Base-by-base conservation (phyloP, 37 sponge, comb jelly and placozoan species). In the Dysidea cf. avara region DNA sequence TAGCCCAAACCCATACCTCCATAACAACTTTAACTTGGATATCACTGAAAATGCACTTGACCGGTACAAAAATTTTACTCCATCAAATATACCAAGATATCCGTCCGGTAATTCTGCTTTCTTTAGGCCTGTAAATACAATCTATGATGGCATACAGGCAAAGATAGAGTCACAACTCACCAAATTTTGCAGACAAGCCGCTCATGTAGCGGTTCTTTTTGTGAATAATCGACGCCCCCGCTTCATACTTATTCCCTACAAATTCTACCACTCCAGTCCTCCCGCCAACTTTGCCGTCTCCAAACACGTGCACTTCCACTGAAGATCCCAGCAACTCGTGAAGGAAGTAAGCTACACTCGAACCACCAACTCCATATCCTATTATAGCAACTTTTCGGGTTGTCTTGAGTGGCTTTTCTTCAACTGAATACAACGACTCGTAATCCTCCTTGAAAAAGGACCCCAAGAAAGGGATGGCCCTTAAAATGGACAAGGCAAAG, bases 341-440 rank as follows among this genome's bases (percentile, higher is more conserved):
- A 24, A 94, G 84, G 72, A 94, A 94, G 67, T 82, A 75, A 3
- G 90, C 95, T 4, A 85, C 70, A 14, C 58, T 68, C 32, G 82
- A 74, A 0, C 95, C 95, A 3, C 95, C 95, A 5, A 90, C 62
- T 16, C 93, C 93, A 40, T 79, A 84, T 0, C 93, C 93, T 30
- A 92, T 60, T 13, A 92, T 75, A 31, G 89, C 93, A 3, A 92
- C 87, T 43, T 64, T 47, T 12, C 46, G 46, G 9, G 46, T 43
- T 43, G 46, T 43, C 9, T 43, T 43, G 7, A 43, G 46, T 43
- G 5, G 46, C 46, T 43, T 43, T 43, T 43, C 7, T 12, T 5
- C 9, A 43, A 43, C 46, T 43, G 46, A 9, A 43, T 43, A 43
- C 5, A 43, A 9, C 9, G 46, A 43, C 9, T 43, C 46, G 46